phyloP scores from a whole-genome alignment of 2,113 vertebrate genomes.

The Ramphastos sulfuratus region DNA sequence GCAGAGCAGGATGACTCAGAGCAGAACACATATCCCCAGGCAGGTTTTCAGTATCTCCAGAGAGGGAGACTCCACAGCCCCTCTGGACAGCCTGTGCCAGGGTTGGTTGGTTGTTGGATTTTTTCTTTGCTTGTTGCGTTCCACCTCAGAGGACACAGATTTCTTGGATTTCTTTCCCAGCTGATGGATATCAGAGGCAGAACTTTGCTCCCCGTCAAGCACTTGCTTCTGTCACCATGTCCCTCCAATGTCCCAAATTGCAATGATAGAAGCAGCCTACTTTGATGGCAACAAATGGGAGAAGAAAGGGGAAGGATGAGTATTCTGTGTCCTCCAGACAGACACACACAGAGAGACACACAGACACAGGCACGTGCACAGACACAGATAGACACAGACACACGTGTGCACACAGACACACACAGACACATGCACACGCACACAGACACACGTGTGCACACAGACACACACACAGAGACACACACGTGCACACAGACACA shows the following conservation, averaged over 20 bases:
- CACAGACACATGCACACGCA: too few relatives aligned
- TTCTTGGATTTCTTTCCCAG: neutral
- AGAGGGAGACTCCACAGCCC: too few relatives aligned
- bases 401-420: neutral
- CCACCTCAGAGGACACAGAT: neutral
- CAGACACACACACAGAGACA: neutral
- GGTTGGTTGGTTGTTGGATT: too few relatives aligned
- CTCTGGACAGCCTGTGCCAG: too few relatives aligned
- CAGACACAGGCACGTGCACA: neutral
- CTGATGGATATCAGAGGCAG: neutral
- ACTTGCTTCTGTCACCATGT: neutral
- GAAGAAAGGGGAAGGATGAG: neutral
- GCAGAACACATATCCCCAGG: too few relatives aligned
- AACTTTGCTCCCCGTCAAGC: neutral
- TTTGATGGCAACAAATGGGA: neutral
- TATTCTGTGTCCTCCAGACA: neutral
- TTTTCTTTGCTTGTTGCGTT: neutral
- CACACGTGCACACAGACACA: neutral
- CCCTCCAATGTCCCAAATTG: neutral
- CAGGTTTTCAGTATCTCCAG: too few relatives aligned
- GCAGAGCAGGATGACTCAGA: too few relatives aligned
- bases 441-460: too few relatives aligned
- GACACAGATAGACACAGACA: too few relatives aligned
- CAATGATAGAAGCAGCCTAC: neutral
- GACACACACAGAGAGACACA: neutral